A percentile compares a stretch with the other conserved stretches of the same genome.
Evolutionary conservation across 2,113 vertebrate species (phyloP).

Genomic region (Cephalopterus ornatus): DNA sequence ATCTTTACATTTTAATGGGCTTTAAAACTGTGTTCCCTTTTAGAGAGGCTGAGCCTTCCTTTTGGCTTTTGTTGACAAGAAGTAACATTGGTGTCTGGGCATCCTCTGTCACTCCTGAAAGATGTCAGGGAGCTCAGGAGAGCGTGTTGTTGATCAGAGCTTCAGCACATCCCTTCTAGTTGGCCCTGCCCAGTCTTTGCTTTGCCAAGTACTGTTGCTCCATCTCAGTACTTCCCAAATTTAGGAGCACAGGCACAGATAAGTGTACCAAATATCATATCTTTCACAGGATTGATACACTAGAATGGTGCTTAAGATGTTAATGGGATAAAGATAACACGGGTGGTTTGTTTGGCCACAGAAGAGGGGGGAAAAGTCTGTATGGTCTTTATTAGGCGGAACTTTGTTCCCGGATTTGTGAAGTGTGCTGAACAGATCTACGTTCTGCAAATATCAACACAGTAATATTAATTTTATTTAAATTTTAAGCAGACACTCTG

Average conservation of each 20-base stretch:
- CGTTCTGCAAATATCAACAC: background rate
- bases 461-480: background rate
- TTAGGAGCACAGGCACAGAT: background rate
- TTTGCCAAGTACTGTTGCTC: background rate
- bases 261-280: background rate
- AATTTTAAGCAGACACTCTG: background rate
- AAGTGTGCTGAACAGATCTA: background rate
- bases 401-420: background rate
- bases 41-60: background rate
- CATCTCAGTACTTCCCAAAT: background rate
- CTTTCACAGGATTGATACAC: background rate
- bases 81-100: background rate
- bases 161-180: background rate
- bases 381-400: background rate
- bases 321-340: background rate
- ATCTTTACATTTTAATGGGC: background rate
- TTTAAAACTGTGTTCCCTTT: background rate
- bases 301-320: background rate
- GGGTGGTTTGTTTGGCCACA: accelerated
- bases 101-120: background rate
- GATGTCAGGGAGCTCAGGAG: background rate
- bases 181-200: background rate
- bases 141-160: background rate
- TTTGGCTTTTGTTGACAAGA: background rate
- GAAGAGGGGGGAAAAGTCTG: accelerated